Percentiles rank a stretch among this genome's conserved stretches.
Conservation (phyloP, 2,888 invertebrate species). For the Neocrepidodera transversa region DNA sequence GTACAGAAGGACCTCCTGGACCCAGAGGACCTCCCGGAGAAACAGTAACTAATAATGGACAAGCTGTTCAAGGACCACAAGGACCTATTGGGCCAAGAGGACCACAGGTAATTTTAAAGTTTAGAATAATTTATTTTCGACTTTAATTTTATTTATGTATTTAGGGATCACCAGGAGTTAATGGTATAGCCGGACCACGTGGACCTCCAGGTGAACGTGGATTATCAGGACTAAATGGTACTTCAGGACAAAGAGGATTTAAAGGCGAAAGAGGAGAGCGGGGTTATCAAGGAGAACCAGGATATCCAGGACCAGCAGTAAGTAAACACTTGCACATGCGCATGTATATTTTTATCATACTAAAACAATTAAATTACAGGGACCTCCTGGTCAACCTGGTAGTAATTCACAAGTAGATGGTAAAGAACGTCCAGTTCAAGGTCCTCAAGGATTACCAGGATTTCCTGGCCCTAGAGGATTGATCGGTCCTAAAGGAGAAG, state of each 20-base stretch:
- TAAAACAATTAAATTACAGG: constrained; percentile 15
- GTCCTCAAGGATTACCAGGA: constrained; percentile 50
- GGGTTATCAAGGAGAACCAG: constrained; percentile 39
- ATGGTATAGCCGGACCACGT: constrained; percentile 50
- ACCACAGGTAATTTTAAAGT: constrained; percentile 10
- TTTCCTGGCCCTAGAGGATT: constrained; percentile 35
- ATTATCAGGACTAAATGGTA: constrained; percentile 19
- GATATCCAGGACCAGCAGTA: constrained; percentile 36
- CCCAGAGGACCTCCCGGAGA: constrained; percentile 41
- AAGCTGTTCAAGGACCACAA: constrained; percentile 40
- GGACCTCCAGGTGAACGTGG: constrained; percentile 49
- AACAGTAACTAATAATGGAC: constrained; percentile 39
- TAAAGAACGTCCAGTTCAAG: constrained; percentile 44
- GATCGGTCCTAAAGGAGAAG: constrained; percentile 36
- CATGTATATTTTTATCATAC: too few relatives aligned
- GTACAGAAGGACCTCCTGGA: constrained; percentile 43
- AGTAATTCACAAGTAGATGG: constrained; percentile 44
- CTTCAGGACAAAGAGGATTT: constrained; percentile 13
- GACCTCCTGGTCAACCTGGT: constrained; percentile 39
- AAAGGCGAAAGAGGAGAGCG: constrained; percentile 53
- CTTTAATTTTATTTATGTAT: constrained; percentile 13
- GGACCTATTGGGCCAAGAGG: constrained; percentile 30
- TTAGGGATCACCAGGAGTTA: constrained; percentile 42
- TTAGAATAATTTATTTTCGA: not conserved
- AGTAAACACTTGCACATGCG: too few relatives aligned